Base-by-base conservation (phyloP, 1,140 invertebrate genomes). In the Acromyrmex heyeri region DNA sequence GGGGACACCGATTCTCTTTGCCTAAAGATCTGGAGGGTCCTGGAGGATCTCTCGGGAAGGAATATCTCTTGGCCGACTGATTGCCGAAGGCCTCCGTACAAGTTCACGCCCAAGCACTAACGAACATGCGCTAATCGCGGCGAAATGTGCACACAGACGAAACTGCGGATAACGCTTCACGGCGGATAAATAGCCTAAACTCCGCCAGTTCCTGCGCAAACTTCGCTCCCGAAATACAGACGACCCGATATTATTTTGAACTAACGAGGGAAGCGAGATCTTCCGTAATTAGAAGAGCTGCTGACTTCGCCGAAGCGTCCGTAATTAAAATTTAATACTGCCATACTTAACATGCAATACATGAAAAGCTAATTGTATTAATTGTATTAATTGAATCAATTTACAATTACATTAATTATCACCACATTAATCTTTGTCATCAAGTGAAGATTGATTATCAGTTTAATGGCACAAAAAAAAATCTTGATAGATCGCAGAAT, bases 81-180 rank as follows among this genome's bases (percentile, higher is more conserved):
- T 92, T 91, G 91, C 85, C 86, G 83, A 91, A 91, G 90, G 88
- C 78, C 48, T 82, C 34, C 12, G 24, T 24, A 70, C 85, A 88
- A 91, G 87, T 91, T 89, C 82, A 79, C 85, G 77, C 69, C 76
- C 81, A 69, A 89, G 76, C 75, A 88, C 86, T 85, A 91, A 91
- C 89, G 90, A 91, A 91, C 75, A 72, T 85, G 86, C 67, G 62
- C 85, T 87, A 90, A 87, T 83, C 79, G 55, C 53, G 38, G 44
- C 24, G 38, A 73, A 83, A 83, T 83, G 69, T 61, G 44, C 69
- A 61, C 14, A 48, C 57, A 73, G 38, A 61, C 79, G 69, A 75
- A 75, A 75, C 62, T 75, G 69, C 24, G 62, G 34, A 82, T 82
- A 82, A 82, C 55, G 79, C 27, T 21, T 59, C 34, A 53, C 18